A percentile compares a stretch with the other conserved stretches of the same genome.
These are phyloP conservation scores for Gymnorhina tibicen DNA, from an alignment of 2,113 vertebrate genomes.

Conservation along the genomic window DNA sequence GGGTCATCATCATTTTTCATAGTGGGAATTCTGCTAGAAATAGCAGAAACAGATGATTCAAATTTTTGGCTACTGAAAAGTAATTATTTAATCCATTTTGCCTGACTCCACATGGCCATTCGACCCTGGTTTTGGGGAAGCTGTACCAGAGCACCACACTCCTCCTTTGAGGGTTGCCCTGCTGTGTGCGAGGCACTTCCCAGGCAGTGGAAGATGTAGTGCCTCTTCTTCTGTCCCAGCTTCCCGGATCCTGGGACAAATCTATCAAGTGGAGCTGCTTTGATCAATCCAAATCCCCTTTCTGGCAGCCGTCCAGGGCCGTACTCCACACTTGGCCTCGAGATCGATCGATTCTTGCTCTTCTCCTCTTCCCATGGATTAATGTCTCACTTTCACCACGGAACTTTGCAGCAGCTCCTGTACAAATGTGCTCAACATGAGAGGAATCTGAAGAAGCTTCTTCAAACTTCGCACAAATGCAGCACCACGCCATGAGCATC, in stretches of 20 bases:
- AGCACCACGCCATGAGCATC: fast-evolving
- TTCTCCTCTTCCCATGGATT: background rate
- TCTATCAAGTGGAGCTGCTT: background rate
- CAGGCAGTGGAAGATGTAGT: background rate
- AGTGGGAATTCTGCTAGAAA: background rate
- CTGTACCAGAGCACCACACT: background rate
- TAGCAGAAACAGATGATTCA: too few relatives aligned
- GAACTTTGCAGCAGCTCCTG: background rate
- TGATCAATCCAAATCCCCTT: background rate
- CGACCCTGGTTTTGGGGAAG: background rate
- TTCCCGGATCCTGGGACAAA: background rate
- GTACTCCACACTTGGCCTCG: background rate
- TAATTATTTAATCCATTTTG: background rate
- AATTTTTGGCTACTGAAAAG: background rate
- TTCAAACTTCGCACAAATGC: background rate
- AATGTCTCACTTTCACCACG: background rate
- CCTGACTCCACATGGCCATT: background rate
- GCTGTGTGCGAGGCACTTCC: fast-evolving
- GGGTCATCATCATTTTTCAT: background rate
- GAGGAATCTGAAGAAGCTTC: background rate
- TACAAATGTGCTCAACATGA: background rate
- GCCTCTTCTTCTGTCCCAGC: background rate
- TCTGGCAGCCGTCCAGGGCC: background rate
- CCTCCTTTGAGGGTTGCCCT: background rate
- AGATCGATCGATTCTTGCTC: background rate